Evolutionary conservation across 2,113 vertebrate genomes (phyloP).

Genomic region (Pogonocichla stellata): DNA sequence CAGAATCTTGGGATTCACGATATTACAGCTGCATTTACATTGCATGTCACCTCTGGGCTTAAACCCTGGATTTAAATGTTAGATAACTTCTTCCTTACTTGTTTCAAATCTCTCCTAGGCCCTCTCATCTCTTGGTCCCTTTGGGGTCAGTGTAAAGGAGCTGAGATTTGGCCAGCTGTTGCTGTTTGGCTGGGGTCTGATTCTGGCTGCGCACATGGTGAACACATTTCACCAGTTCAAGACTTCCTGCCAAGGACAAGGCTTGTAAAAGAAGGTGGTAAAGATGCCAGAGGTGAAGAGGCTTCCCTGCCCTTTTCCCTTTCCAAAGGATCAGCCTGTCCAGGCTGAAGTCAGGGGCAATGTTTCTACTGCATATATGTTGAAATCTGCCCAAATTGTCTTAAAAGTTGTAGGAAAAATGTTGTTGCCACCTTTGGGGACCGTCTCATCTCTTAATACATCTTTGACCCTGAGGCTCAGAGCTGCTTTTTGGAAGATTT

Average conservation of each 20-base stretch:
- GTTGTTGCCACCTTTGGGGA: neutral
- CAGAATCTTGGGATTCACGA: neutral
- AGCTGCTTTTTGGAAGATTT: neutral
- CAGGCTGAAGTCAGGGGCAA: neutral
- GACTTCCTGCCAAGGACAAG: neutral
- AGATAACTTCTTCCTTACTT: neutral
- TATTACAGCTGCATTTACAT: neutral
- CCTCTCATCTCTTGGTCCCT: neutral
- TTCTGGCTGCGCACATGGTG: rapidly evolving
- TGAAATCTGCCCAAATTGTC: neutral
- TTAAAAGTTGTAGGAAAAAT: neutral
- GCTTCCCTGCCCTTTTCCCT: neutral
- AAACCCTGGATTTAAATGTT: neutral
- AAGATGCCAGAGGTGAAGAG: neutral
- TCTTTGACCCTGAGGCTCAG: neutral
- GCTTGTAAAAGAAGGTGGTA: neutral
- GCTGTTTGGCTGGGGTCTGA: rapidly evolving
- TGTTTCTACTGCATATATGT: neutral
- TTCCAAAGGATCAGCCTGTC: neutral
- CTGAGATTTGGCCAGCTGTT: neutral
- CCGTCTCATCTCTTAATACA: neutral
- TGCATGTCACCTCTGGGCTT: neutral
- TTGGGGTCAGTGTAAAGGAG: neutral
- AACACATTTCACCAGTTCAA: neutral
- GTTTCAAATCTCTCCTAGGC: neutral